Percentiles rank a stretch among this genome's conserved stretches.
These are phyloP conservation scores for Carassius auratus DNA, from an alignment of 2,113 vertebrate genomes.

Conservation along the genomic window DNA sequence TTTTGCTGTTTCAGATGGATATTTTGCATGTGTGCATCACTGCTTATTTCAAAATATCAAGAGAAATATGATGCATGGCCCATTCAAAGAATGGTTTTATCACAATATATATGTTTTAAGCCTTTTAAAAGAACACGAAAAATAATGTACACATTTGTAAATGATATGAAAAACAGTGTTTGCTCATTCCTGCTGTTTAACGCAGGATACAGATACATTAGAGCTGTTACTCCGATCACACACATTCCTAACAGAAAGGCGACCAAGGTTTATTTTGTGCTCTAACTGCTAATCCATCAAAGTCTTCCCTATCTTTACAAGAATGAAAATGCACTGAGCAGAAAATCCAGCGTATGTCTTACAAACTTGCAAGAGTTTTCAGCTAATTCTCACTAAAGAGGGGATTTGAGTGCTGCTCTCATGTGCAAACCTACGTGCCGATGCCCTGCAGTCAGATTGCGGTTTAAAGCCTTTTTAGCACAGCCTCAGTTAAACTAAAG, in stretches of 20 bases:
- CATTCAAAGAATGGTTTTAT: background rate
- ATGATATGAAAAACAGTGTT: background rate
- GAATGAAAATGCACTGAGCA: background rate
- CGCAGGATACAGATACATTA: background rate
- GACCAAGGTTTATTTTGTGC: background rate
- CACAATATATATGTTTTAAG: too few species aligned
- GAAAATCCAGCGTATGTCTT: constrained; percentile 4
- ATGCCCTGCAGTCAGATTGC: constrained; percentile 44
- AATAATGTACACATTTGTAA: background rate
- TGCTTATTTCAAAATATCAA: background rate
- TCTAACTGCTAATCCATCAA: constrained; percentile 8
- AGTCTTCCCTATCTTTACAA: background rate
- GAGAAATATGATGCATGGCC: background rate
- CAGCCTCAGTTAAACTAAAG: constrained; percentile 14
- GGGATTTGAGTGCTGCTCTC: constrained; percentile 10
- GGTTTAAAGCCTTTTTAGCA: constrained; percentile 19
- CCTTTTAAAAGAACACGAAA: background rate
- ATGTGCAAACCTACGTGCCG: constrained; percentile 1
- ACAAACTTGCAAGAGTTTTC: constrained; percentile 3
- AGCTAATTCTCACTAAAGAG: constrained; percentile 32
- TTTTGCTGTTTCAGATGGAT: too few species aligned
- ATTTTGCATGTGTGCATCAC: background rate
- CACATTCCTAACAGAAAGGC: background rate
- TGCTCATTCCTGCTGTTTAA: too few species aligned
- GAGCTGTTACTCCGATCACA: background rate